phyloP scores from a whole-genome alignment of 1,140 invertebrate species.

The Drosophila tsacasi region DNA sequence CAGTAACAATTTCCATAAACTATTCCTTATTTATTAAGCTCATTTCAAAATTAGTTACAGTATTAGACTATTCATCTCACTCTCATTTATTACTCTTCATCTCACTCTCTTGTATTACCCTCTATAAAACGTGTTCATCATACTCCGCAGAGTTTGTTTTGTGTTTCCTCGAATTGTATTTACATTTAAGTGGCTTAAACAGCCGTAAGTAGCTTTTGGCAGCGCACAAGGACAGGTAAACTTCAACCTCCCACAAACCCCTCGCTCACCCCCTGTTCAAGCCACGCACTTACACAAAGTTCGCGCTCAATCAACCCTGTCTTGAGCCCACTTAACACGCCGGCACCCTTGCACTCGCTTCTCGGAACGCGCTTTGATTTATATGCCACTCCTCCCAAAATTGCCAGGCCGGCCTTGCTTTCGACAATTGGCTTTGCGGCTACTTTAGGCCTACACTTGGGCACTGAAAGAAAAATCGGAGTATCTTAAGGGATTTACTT shows the following conservation, averaged over 20 bases:
- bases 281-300: slow-evolving; percentile 50
- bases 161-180: slow-evolving; percentile 47
- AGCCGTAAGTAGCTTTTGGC: slow-evolving; percentile 27
- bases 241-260: slow-evolving; percentile 7
- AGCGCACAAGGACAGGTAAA: slow-evolving; percentile 14
- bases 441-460: slow-evolving; percentile 51
- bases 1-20: neutral
- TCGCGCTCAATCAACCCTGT: slow-evolving; percentile 80
- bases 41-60: neutral
- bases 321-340: slow-evolving; percentile 79
- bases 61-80: too few species aligned
- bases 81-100: neutral
- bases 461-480: neutral
- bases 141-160: slow-evolving; percentile 16
- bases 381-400: slow-evolving; percentile 39
- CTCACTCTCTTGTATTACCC: neutral
- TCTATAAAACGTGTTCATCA: slow-evolving; percentile 5
- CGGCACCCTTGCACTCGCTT: slow-evolving; percentile 68
- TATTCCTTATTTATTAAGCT: neutral
- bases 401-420: slow-evolving; percentile 35
- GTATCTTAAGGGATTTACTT: too few species aligned
- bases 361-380: slow-evolving; percentile 45
- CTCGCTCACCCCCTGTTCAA: neutral
- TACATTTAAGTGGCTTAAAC: slow-evolving; percentile 41
- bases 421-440: slow-evolving; percentile 82